A percentile compares a stretch with the other conserved stretches of the same genome.
Evolutionary conservation across 2,888 invertebrate species (phyloP).

Genomic region (Agriotes lineatus): DNA sequence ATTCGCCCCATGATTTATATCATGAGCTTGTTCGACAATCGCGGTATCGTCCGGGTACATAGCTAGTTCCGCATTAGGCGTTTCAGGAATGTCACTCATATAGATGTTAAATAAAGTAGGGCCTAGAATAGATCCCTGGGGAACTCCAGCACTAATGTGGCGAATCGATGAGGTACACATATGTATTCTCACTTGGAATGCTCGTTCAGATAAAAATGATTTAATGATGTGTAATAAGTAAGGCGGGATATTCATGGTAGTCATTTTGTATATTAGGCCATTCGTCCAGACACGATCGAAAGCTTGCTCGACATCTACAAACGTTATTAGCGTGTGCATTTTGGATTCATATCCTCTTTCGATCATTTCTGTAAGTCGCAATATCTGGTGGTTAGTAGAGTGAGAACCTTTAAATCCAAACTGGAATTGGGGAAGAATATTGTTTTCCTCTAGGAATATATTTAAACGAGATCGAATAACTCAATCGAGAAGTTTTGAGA

Average conservation of each 20-base stretch:
- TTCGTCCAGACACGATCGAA: neutral
- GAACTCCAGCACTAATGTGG: neutral
- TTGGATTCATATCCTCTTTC: too few relatives aligned
- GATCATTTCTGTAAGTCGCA: too few relatives aligned
- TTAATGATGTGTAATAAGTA: neutral
- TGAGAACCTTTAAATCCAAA: too few relatives aligned
- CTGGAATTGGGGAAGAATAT: neutral
- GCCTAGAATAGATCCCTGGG: too few relatives aligned
- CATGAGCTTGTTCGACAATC: too few relatives aligned
- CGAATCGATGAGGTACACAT: neutral
- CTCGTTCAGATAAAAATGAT: too few relatives aligned
- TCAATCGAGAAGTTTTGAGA: neutral
- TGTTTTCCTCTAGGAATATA: neutral
- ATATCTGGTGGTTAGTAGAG: neutral
- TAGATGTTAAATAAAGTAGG: neutral
- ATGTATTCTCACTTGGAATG: too few relatives aligned
- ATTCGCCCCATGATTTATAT: too few relatives aligned
- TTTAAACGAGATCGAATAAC: too few relatives aligned
- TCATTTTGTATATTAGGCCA: neutral
- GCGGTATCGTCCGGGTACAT: neutral
- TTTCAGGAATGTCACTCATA: too few relatives aligned
- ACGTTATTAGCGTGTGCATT: neutral
- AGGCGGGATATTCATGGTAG: neutral
- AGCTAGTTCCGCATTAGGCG: too few relatives aligned
- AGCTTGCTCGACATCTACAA: neutral